phyloP scores from a whole-genome alignment of 2,888 invertebrate genomes.

The Rutpela maculata region DNA sequence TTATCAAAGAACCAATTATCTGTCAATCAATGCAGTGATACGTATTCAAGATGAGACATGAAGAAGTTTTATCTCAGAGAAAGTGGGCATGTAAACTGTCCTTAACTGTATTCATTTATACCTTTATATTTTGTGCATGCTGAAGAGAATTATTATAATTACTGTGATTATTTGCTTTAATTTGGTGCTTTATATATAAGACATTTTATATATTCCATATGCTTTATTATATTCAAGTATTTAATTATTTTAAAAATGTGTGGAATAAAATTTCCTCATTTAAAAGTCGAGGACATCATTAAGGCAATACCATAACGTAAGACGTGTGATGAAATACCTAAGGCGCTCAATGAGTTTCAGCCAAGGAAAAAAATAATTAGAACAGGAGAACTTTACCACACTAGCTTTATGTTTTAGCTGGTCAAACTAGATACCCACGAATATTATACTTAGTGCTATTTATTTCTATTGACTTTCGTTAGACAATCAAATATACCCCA shows the following conservation, averaged over 20 bases:
- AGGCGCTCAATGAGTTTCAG: not conserved
- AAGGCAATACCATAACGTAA: not conserved
- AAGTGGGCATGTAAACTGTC: no score
- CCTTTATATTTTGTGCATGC: no score
- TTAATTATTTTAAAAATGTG: not conserved
- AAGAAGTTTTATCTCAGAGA: no score
- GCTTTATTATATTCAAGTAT: not conserved
- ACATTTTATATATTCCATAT: not conserved
- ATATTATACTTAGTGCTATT: not conserved
- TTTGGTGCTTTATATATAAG: not conserved
- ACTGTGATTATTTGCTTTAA: not conserved
- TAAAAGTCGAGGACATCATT: not conserved
- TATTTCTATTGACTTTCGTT: not conserved
- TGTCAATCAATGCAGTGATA: no score
- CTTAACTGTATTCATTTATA: no score
- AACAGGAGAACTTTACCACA: not conserved
- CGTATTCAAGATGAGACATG: no score
- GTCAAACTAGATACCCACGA: not conserved
- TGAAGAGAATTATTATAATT: not conserved
- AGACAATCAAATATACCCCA: not conserved
- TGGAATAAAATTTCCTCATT: not conserved
- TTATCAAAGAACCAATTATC: no score
- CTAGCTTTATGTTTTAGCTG: not conserved
- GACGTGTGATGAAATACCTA: not conserved
- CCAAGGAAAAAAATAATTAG: not conserved